Evolutionary conservation across 1,140 invertebrate genomes (phyloP), one percentile per base, ranked within the genome.

Genomic region (Drosophila subobscura): DNA sequence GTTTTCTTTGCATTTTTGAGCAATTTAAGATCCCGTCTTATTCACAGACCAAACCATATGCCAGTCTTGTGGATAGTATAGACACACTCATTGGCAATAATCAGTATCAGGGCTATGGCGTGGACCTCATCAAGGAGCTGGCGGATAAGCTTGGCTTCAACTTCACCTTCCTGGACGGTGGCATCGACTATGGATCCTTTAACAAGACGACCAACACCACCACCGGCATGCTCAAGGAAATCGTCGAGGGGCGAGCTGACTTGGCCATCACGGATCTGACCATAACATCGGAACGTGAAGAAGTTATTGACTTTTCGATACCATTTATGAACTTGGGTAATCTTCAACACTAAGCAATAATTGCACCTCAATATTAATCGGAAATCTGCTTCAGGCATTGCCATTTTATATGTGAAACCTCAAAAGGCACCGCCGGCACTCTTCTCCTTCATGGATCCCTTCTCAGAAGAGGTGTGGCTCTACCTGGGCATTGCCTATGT

Each of bases 191-290:
- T 91, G 97, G 97, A 5, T 93, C 92, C 8, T 92, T 92, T 5
- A 93, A 96, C 81, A 92, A 92, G 16, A 92, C 91, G 41, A 95
- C 94, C 1, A 93, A 93, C 4, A 92, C 95, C 80, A 98, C 97
- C 95, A 95, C 95, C 73, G 98, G 97, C 65, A 97, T 99, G 95
- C 94, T 98, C 3, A 93, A 95, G 54, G 94, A 96, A 92, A 94
- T 98, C 29, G 94, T 97, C 16, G 93, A 95, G 65, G 94, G 94
- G 89, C 93, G 94, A 79, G 96, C 96, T 4, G 95, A 98, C 92
- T 93, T 98, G 60, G 97, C 96, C 0, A 96, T 98, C 29, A 96
- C 95, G 0, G 97, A 98, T 92, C 93, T 99, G 40, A 98, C 97
- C 0, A 98, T 99, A 70, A 98, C 96, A 3, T 94, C 96, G 12